A percentile compares a stretch with the other conserved stretches of the same genome.
Evolutionary conservation across 2,113 vertebrate genomes (phyloP).

Genomic region (Andinoacara biseriatus): DNA sequence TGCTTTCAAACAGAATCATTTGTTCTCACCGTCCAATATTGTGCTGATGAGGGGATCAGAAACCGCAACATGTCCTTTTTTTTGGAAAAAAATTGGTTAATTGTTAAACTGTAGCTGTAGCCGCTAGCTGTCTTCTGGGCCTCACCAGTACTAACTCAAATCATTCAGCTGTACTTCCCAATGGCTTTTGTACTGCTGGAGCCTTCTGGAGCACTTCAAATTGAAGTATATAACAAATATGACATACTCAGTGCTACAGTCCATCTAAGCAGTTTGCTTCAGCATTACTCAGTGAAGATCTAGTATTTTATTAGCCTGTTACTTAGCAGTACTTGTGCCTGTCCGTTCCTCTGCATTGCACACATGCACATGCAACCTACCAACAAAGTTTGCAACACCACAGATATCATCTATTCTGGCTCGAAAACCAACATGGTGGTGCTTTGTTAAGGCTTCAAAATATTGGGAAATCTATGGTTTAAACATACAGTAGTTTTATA

Average conservation of each 20-base stretch:
- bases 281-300: background rate
- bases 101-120: background rate
- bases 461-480: background rate
- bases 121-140: background rate
- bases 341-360: background rate
- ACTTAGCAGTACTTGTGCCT: background rate
- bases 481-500: background rate
- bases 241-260: too few species aligned
- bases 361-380: too few species aligned
- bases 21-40: too few species aligned
- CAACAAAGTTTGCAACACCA: background rate
- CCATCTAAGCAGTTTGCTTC: background rate
- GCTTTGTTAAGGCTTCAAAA: background rate
- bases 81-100: background rate
- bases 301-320: background rate
- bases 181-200: background rate
- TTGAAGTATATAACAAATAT: background rate
- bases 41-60: too few species aligned
- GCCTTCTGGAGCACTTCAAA: background rate
- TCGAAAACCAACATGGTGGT: background rate
- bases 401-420: background rate
- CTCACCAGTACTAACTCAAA: background rate
- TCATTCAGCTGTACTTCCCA: background rate
- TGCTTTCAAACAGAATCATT: too few species aligned
- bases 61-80: background rate